Percentiles rank a stretch among this genome's conserved stretches.
Evolutionary conservation across 2,113 vertebrate genomes (phyloP).

Genomic region (Otus sunia): DNA sequence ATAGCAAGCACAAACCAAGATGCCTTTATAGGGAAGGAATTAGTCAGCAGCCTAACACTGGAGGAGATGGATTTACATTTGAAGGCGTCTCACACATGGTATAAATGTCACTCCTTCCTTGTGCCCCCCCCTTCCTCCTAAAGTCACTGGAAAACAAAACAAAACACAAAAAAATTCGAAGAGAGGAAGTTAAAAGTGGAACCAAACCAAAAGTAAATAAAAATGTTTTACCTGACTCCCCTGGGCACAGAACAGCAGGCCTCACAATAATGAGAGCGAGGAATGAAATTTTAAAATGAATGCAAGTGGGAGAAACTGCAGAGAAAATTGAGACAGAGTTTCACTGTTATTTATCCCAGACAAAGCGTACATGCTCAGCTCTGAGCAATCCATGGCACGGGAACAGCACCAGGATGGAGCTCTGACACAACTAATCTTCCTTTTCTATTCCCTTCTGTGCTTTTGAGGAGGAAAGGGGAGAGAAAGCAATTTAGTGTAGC

Average conservation of each 20-base stretch:
- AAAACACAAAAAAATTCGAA: not conserved
- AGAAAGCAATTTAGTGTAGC: conserved; percentile 57
- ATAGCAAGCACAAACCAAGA: not conserved
- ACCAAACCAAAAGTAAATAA: conserved; percentile 45
- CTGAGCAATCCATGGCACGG: not conserved
- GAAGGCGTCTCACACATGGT: not conserved
- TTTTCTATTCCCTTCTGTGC: conserved; percentile 54
- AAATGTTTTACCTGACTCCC: conserved; percentile 49
- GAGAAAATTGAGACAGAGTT: conserved; percentile 57
- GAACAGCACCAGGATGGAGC: conserved; percentile 32
- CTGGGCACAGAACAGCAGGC: not conserved
- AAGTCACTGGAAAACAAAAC: conserved; percentile 2
- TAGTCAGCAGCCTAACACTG: not conserved
- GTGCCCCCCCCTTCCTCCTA: not conserved
- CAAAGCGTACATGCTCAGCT: conserved; percentile 19
- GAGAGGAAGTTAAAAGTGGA: not conserved
- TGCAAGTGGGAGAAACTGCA: conserved; percentile 58
- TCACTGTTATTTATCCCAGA: conserved; percentile 56
- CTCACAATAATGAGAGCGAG: conserved; percentile 39
- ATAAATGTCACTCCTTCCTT: not conserved
- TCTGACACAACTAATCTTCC: conserved; percentile 46
- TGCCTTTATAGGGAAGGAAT: not conserved
- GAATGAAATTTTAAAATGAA: conserved; percentile 65
- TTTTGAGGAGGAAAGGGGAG: conserved; percentile 31
- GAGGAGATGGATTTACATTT: not conserved